phyloP scores from a whole-genome alignment of 2,888 invertebrate genomes.

The Cryptocheilus praepositus region DNA sequence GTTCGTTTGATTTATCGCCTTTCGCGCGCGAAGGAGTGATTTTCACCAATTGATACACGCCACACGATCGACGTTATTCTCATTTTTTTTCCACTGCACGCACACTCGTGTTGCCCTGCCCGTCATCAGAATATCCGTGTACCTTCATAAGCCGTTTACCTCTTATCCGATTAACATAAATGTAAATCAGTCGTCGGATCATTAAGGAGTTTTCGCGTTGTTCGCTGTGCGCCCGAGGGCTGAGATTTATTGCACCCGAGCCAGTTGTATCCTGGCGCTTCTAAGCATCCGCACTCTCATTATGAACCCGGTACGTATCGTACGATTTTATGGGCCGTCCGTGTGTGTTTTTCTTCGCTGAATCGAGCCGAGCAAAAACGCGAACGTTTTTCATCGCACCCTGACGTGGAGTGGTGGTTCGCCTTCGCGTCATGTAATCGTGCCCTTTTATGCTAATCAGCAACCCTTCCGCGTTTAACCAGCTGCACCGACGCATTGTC shows the following conservation, averaged over 20 bases:
- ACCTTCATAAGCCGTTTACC: too few relatives aligned
- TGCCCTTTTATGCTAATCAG: constrained; percentile 71
- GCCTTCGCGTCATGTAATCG: constrained; percentile 65
- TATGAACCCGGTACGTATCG: too few relatives aligned
- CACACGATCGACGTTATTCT: neutral
- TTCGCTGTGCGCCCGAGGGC: too few relatives aligned
- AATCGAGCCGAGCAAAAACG: neutral
- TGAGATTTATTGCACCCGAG: too few relatives aligned
- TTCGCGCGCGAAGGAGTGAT: constrained; percentile 31
- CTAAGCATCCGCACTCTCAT: too few relatives aligned
- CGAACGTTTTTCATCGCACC: neutral
- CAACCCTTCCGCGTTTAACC: constrained; percentile 72
- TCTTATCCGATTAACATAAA: too few relatives aligned
- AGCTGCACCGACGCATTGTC: constrained; percentile 68
- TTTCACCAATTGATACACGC: constrained; percentile 19
- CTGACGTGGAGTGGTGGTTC: constrained; percentile 38
- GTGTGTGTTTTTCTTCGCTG: neutral
- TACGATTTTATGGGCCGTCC: neutral
- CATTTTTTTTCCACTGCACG: neutral
- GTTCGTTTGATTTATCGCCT: constrained; percentile 62
- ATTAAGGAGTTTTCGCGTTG: too few relatives aligned
- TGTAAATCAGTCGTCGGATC: too few relatives aligned
- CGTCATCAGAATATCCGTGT: too few relatives aligned
- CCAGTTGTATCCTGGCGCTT: too few relatives aligned
- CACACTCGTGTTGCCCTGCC: neutral